These are phyloP conservation scores for Nibea albiflora DNA, from an alignment of 2,113 vertebrate genomes.

Conservation along the genomic window DNA sequence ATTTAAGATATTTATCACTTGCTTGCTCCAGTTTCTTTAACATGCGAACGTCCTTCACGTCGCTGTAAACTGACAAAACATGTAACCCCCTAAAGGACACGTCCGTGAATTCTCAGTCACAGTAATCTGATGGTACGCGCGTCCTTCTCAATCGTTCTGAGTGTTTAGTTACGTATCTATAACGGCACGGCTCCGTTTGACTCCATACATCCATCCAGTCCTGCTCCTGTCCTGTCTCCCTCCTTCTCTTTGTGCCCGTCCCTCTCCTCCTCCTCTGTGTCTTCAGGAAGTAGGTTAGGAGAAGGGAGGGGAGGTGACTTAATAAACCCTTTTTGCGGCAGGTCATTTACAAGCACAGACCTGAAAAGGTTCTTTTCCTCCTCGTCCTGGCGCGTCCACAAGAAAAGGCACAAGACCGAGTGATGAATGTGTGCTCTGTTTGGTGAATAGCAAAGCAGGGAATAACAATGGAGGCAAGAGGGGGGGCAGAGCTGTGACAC, in stretches of 20 bases:
- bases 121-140: background rate
- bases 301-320: conserved; percentile 40
- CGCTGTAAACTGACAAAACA: too few species aligned
- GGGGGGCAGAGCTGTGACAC: background rate
- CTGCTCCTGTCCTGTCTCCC: background rate
- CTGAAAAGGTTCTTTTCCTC: conserved; percentile 27
- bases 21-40: background rate
- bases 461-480: conserved; percentile 62
- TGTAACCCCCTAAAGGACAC: too few species aligned
- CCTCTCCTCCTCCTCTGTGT: conserved; percentile 29
- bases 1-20: background rate
- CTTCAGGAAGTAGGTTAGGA: conserved; percentile 56
- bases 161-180: too few species aligned
- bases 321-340: conserved; percentile 48
- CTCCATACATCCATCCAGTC: background rate
- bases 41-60: too few species aligned
- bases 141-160: too few species aligned
- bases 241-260: background rate
- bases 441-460: conserved; percentile 37
- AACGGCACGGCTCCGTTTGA: background rate
- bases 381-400: conserved; percentile 19
- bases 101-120: too few species aligned
- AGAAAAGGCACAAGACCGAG: conserved; percentile 49
- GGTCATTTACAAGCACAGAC: conserved; percentile 51
- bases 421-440: conserved; percentile 63